phyloP scores from a whole-genome alignment of 1,140 invertebrate genomes.

The Drosophila lini region DNA sequence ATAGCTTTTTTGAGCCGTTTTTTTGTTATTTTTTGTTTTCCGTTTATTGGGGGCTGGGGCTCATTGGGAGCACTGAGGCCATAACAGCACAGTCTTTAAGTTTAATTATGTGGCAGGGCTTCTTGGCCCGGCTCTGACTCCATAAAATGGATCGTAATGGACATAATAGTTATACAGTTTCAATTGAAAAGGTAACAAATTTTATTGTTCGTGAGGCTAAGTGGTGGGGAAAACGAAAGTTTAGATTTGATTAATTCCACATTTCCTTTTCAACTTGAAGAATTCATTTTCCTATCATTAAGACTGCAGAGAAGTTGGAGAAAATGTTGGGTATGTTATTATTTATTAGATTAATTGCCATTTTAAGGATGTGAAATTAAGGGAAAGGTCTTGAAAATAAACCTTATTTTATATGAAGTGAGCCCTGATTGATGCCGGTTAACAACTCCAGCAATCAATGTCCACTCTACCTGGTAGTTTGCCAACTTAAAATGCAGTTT shows the following conservation, averaged over 20 bases:
- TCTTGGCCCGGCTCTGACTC: slow-evolving; percentile 23
- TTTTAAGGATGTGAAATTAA: neutral
- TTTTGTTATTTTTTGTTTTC: slow-evolving; percentile 9
- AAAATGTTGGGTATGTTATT: neutral
- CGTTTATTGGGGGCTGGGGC: slow-evolving; percentile 54
- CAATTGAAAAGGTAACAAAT: slow-evolving; percentile 64
- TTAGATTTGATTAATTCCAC: slow-evolving; percentile 21
- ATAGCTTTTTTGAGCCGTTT: slow-evolving; percentile 34
- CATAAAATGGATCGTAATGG: slow-evolving; percentile 42
- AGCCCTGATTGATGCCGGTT: slow-evolving; percentile 12
- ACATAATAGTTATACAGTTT: slow-evolving; percentile 49
- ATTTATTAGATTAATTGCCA: neutral
- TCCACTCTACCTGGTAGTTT: slow-evolving; percentile 9
- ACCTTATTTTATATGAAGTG: neutral
- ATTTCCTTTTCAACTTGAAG: slow-evolving; percentile 11
- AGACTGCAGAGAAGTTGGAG: no score
- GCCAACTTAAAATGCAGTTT: slow-evolving; percentile 6
- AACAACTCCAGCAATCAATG: slow-evolving; percentile 17
- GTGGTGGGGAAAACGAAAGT: slow-evolving; percentile 20
- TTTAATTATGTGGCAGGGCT: slow-evolving; percentile 73
- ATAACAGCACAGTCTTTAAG: slow-evolving; percentile 66
- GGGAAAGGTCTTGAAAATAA: neutral
- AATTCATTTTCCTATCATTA: neutral
- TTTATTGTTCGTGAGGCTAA: slow-evolving; percentile 28
- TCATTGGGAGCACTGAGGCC: slow-evolving; percentile 66